These are phyloP conservation scores for Lasioglossum vierecki DNA, from an alignment of 2,888 invertebrate genomes.

Conservation along the genomic window DNA sequence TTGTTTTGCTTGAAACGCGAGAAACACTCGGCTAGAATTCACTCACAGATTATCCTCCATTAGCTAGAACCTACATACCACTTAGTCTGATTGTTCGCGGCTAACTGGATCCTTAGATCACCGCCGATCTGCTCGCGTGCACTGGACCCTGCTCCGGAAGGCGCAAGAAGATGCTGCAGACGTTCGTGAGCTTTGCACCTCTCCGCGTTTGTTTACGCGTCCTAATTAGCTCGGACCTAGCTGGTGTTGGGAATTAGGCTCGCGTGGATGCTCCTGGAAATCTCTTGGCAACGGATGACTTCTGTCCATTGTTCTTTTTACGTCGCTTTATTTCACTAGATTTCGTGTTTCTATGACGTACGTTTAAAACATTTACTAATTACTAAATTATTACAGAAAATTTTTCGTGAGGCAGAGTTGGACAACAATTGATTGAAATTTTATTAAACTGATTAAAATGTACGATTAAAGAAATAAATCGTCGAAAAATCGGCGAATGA, in stretches of 20 bases:
- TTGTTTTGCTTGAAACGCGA: constrained; percentile 53
- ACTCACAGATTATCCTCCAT: constrained; percentile 77
- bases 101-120: constrained; percentile 65
- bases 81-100: constrained; percentile 75
- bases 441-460: too few relatives aligned
- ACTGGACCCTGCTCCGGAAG: constrained; percentile 30
- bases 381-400: too few relatives aligned
- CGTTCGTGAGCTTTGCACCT: constrained; percentile 37
- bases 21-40: constrained; percentile 71
- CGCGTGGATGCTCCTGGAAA: not conserved
- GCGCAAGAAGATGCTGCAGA: constrained; percentile 21
- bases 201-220: constrained; percentile 49
- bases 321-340: too few relatives aligned
- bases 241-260: constrained; percentile 21
- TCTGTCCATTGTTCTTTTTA: not conserved
- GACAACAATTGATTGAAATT: too few relatives aligned
- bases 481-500: too few relatives aligned
- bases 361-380: too few relatives aligned
- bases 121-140: constrained; percentile 57
- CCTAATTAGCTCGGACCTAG: constrained; percentile 43
- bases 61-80: constrained; percentile 76
- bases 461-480: too few relatives aligned
- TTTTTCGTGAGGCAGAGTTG: too few relatives aligned
- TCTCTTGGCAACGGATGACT: not conserved
- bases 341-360: too few relatives aligned